phyloP scores from a whole-genome alignment of 2,797 vertebrate species.

The Eleutherodactylus coqui region DNA sequence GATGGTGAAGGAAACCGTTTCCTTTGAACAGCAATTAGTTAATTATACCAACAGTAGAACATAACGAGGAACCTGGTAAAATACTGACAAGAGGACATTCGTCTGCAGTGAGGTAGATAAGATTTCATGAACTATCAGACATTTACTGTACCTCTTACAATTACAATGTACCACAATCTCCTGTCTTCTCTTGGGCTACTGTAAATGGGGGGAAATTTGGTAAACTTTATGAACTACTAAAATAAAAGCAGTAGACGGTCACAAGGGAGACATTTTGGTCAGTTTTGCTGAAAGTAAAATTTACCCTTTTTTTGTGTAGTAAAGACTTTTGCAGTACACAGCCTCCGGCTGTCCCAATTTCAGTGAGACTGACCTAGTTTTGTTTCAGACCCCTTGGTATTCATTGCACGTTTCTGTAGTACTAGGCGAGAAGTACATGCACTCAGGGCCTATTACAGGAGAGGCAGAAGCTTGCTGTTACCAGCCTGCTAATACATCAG shows the following conservation, averaged over 20 bases:
- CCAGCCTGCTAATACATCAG: background rate
- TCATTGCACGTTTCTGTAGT: background rate
- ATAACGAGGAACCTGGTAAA: background rate
- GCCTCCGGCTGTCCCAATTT: background rate
- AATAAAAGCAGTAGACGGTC: background rate
- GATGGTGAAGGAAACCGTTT: background rate
- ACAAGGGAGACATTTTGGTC: constrained; percentile 1
- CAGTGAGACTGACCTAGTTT: constrained; percentile 12
- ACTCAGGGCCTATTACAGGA: background rate
- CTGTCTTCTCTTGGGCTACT: background rate
- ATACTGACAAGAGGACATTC: constrained; percentile 29
- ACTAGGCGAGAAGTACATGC: background rate
- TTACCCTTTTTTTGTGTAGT: constrained; percentile 10
- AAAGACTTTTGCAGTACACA: constrained; percentile 9
- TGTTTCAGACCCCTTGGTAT: background rate
- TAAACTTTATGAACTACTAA: background rate
- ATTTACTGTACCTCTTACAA: constrained; percentile 21
- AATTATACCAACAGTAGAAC: background rate
- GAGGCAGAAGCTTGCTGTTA: background rate
- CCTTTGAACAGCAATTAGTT: background rate
- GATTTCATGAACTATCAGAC: constrained; percentile 23
- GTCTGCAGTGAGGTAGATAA: constrained; percentile 49
- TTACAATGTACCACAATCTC: background rate
- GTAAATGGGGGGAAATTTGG: background rate
- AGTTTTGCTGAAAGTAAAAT: constrained; percentile 7